phyloP scores from a whole-genome alignment of 2,888 invertebrate genomes.

The Hemicrepidius hirtus region DNA sequence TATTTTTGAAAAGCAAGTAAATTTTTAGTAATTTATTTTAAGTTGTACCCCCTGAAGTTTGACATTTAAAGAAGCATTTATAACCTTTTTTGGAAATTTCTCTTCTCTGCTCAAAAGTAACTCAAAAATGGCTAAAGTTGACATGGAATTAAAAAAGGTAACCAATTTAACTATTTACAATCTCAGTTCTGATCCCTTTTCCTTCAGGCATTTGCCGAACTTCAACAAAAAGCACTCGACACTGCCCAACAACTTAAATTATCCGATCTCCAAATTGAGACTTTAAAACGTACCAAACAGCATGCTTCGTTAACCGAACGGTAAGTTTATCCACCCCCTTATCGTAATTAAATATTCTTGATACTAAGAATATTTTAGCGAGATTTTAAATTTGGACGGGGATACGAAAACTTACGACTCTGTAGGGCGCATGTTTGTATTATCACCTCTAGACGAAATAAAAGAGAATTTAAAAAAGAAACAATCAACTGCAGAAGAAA shows the following conservation, averaged over 20 bases:
- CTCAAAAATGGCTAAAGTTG: conserved; percentile 66
- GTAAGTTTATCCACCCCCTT: no score
- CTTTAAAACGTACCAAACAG: conserved; percentile 79
- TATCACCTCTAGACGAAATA: conserved; percentile 80
- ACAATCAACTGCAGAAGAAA: conserved; percentile 76
- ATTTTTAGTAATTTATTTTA: not conserved
- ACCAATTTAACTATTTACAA: conserved; percentile 33
- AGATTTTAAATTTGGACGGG: conserved; percentile 77
- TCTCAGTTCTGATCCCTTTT: not conserved
- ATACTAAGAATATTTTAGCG: conserved; percentile 67
- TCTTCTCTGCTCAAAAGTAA: not conserved
- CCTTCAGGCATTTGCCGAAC: conserved; percentile 83
- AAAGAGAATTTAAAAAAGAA: conserved; percentile 78
- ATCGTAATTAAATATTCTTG: no score
- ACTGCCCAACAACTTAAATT: conserved; percentile 87
- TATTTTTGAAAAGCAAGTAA: not conserved
- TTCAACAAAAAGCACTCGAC: conserved; percentile 88
- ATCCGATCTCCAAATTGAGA: conserved; percentile 85
- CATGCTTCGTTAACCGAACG: conserved; percentile 83
- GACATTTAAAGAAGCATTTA: not conserved
- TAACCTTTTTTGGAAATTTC: conserved; percentile 29
- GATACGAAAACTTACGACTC: conserved; percentile 85
- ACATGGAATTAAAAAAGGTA: conserved; percentile 71
- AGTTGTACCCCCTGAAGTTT: not conserved
- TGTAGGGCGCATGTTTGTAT: conserved; percentile 89